Evolutionary conservation across 2,888 invertebrate genomes (phyloP).

Genomic region (Alloscopus bannaensis): DNA sequence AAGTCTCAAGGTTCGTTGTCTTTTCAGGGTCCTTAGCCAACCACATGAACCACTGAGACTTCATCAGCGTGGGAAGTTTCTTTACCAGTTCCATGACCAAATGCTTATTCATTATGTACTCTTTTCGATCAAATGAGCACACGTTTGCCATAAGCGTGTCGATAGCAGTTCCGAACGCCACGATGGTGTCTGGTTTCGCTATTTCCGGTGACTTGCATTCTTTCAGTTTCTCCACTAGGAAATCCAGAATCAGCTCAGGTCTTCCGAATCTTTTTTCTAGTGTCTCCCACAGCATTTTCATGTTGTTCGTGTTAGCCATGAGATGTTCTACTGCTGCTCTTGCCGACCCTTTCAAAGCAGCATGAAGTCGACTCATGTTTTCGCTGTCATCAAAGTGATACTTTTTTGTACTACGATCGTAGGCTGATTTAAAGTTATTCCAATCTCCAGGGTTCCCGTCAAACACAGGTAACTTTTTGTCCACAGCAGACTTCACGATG

Average conservation of each 20-base stretch:
- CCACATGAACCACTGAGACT: constrained; percentile 1
- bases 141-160: neutral
- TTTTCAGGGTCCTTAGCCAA: neutral
- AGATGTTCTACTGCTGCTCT: neutral
- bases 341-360: constrained; percentile 3
- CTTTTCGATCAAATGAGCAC: neutral
- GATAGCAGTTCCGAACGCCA: constrained; percentile 14
- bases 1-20: neutral
- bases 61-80: neutral
- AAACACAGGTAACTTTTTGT: constrained; percentile 17
- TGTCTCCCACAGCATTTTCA: neutral
- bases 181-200: constrained; percentile 12
- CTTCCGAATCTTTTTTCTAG: constrained; percentile 7
- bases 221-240: neutral
- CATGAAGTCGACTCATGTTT: neutral
- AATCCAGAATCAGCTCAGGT: neutral
- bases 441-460: constrained; percentile 22
- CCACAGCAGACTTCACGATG: neutral
- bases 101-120: neutral
- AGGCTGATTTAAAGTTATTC: neutral
- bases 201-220: neutral
- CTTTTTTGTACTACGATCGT: neutral
- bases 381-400: neutral
- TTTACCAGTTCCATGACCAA: neutral
- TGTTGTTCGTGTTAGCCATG: neutral